Percentiles rank a stretch among this genome's conserved stretches.
phyloP scores from a whole-genome alignment of 2,888 invertebrate species.

The Parochlus steinenii region DNA sequence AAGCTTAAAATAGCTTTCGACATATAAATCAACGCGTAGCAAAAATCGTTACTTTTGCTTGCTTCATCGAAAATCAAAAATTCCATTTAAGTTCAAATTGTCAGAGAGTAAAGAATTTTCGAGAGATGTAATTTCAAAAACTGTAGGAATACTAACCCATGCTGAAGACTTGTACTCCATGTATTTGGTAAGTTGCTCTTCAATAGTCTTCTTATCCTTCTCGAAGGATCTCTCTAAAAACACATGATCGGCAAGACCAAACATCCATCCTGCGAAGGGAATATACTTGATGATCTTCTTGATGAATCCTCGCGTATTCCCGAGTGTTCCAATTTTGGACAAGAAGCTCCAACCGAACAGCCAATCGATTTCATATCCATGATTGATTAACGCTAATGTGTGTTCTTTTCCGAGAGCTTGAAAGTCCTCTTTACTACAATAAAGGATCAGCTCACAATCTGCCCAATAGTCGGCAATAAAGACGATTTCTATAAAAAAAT shows the following conservation, averaged over 20 bases:
- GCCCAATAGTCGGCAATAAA: constrained; percentile 85
- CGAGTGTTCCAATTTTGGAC: constrained; percentile 2
- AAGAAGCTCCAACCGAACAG: constrained; percentile 54
- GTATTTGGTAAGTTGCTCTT: constrained; percentile 53
- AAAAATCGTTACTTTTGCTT: too few relatives aligned
- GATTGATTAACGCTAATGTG: constrained; percentile 72
- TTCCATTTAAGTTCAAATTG: too few relatives aligned
- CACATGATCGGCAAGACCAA: constrained; percentile 78
- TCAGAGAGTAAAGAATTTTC: neutral
- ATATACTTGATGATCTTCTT: constrained; percentile 39
- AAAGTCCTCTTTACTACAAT: constrained; percentile 55
- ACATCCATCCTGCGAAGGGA: constrained; percentile 79
- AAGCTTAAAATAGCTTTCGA: too few relatives aligned
- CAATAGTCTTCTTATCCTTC: constrained; percentile 62
- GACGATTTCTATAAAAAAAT: constrained; percentile 51
- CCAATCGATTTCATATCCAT: constrained; percentile 83
- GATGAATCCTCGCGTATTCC: constrained; percentile 1
- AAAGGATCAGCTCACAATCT: constrained; percentile 45
- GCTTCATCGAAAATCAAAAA: too few relatives aligned
- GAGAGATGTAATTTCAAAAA: neutral
- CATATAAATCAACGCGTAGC: too few relatives aligned
- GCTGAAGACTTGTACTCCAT: constrained; percentile 69
- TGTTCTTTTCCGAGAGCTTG: constrained; percentile 68
- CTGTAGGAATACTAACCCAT: constrained; percentile 41
- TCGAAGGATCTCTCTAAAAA: constrained; percentile 75